Percentiles rank a stretch among this genome's conserved stretches.
phyloP scores from a whole-genome alignment of 1,140 invertebrate species.

The Holcopasites calliopsidis region DNA sequence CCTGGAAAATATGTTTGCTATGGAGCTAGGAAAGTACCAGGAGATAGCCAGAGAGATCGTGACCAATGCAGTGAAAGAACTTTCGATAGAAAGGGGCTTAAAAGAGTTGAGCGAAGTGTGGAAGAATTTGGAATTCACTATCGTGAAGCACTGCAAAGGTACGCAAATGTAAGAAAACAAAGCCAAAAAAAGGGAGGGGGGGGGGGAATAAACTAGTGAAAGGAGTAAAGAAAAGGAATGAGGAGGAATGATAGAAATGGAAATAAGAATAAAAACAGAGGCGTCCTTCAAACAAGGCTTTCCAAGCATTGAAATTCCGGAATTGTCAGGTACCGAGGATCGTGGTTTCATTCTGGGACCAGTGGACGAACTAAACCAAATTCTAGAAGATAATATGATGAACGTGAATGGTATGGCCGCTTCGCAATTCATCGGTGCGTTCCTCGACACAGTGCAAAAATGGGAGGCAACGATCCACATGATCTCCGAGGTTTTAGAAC shows the following conservation, averaged over 20 bases:
- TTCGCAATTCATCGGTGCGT: conserved; percentile 93
- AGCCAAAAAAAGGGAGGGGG: neutral
- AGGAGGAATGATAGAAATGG: too few relatives aligned
- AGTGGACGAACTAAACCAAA: conserved; percentile 89
- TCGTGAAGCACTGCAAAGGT: conserved; percentile 84
- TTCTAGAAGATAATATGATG: conserved; percentile 93
- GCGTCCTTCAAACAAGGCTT: too few relatives aligned
- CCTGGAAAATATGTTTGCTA: conserved; percentile 93
- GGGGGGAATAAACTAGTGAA: too few relatives aligned
- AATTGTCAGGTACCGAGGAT: conserved; percentile 78
- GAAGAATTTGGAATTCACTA: conserved; percentile 86
- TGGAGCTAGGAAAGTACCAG: conserved; percentile 92
- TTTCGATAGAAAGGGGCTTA: conserved; percentile 92
- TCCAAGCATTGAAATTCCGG: too few relatives aligned
- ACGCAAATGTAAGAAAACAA: neutral
- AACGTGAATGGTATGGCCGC: conserved; percentile 94
- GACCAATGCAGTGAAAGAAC: conserved; percentile 92
- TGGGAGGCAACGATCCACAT: conserved; percentile 91
- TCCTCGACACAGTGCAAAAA: conserved; percentile 87
- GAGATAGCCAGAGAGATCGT: conserved; percentile 92
- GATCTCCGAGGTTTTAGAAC: conserved; percentile 91
- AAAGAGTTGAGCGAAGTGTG: conserved; percentile 88
- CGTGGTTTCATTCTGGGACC: conserved; percentile 88
- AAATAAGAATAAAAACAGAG: too few relatives aligned
- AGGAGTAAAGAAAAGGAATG: too few relatives aligned